Base-by-base conservation (phyloP, 1,140 invertebrate genomes). In the Solenopsis fugax region DNA sequence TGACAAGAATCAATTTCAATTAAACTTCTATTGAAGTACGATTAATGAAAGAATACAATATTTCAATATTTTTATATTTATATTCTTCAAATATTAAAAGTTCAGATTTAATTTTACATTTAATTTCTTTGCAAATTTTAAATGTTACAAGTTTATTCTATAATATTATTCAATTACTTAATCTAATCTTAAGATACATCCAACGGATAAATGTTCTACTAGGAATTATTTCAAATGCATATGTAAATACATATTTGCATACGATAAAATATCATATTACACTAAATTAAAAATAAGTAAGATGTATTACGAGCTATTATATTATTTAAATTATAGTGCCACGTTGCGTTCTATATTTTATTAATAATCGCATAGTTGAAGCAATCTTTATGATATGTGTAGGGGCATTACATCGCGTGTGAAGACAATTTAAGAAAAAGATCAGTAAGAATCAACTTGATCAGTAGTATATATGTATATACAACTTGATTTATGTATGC, bases 401-500 rank as follows among this genome's bases (percentile, higher is more conserved):
- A 64, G 5, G 12, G 29, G 4, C 6, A 37, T 4, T 50, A 13
- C 10, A 52, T 54, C 48, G 62, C n/a, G 13, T 24, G 29, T n/a
- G 18, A 65, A 1, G 29, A 52, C 4, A 50, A 41, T 67, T 67
- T 6, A 45, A 54, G 37, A 69, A 21, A 41, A 54, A 54, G 7
- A 52, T 41, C 1, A 54, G 41, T 24, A 69, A 7, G 9, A 21
- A 56, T 56, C 16, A 69, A 54, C 29, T 56, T 29, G 50, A 4
- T 48, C 4, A 24, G 13, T 5, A 29, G 13, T 10, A 60, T 12
- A 72, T n/a, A 82, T 52, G 21, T 58, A 45, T n/a, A 29, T 37
- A 58, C 52, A 29, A 72, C 1, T 81, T 56, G 37, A 82, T 82
- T 82, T 82, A 71, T 60, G 21, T 21, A 16, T 18, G 37, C 12